Percentiles rank a stretch among this genome's conserved stretches.
Evolutionary conservation across 1,140 invertebrate species (phyloP).

Genomic region (Chironomus striatipennis): DNA sequence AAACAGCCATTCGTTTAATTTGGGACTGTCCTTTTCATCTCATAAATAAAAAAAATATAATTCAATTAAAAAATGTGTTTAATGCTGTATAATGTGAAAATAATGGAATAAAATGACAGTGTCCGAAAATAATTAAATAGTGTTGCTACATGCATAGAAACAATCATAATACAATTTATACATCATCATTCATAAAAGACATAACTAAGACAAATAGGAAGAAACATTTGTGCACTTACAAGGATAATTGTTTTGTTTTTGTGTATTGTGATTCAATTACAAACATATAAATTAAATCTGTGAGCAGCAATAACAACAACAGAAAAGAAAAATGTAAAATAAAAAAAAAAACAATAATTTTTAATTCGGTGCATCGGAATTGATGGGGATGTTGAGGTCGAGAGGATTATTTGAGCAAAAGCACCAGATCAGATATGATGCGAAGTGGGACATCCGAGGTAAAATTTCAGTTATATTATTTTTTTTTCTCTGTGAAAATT

Average conservation of each 20-base stretch:
- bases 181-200: too few relatives aligned
- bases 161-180: too few relatives aligned
- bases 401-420: neutral
- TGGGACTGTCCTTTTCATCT: neutral
- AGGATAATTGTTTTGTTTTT: neutral
- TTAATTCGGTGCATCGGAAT: neutral
- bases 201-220: too few relatives aligned
- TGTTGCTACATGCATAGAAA: neutral
- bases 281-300: neutral
- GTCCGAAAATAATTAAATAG: neutral
- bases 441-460: slow-evolving; percentile 9
- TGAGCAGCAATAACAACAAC: too few relatives aligned
- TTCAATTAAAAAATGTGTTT: neutral
- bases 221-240: neutral
- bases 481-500: neutral
- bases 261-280: neutral
- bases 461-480: neutral
- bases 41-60: neutral
- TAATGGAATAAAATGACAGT: neutral
- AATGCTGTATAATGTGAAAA: neutral
- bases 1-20: neutral
- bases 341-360: too few relatives aligned
- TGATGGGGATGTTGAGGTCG: slow-evolving; percentile 18
- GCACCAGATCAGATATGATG: slow-evolving; percentile 4
- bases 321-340: too few relatives aligned